phyloP scores from a whole-genome alignment of 2,888 invertebrate species.

The Cetonia aurata region DNA sequence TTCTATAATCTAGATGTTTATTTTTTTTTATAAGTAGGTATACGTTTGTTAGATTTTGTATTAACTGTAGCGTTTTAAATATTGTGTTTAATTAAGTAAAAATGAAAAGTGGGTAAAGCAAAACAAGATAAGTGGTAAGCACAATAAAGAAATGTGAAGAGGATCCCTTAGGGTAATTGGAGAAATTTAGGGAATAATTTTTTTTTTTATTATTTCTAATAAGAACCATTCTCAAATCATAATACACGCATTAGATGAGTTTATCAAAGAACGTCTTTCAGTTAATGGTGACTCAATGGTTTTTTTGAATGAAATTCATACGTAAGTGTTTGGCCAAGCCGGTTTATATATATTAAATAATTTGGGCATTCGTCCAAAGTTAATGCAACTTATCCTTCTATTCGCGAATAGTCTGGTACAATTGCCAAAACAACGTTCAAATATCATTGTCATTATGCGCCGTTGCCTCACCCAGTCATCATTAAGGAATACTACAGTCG shows the following conservation, averaged over 20 bases:
- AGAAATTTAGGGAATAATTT: too few relatives aligned
- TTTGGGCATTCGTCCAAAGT: constrained; percentile 23
- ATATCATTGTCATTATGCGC: constrained; percentile 14
- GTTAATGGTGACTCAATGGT: constrained; percentile 8
- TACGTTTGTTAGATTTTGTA: too few relatives aligned
- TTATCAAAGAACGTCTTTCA: constrained; percentile 19
- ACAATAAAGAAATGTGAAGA: too few relatives aligned
- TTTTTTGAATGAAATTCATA: constrained; percentile 29
- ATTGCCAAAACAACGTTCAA: constrained; percentile 24
- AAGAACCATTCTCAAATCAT: too few relatives aligned
- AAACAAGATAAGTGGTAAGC: too few relatives aligned
- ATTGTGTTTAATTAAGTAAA: too few relatives aligned
- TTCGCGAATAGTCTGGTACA: constrained; percentile 23
- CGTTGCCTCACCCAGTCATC: constrained; percentile 25
- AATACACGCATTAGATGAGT: background rate
- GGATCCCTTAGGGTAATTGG: too few relatives aligned
- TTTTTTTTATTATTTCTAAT: too few relatives aligned
- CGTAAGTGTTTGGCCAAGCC: constrained; percentile 18
- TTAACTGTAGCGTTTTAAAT: too few relatives aligned
- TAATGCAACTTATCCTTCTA: constrained; percentile 20
- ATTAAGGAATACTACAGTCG: background rate
- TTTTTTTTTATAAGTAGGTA: too few relatives aligned
- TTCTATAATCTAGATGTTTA: too few relatives aligned
- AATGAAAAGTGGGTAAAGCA: too few relatives aligned
- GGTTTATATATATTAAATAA: constrained; percentile 13